Base-by-base conservation (phyloP, 2,888 invertebrate genomes). In the Agrotis exclamationis region DNA sequence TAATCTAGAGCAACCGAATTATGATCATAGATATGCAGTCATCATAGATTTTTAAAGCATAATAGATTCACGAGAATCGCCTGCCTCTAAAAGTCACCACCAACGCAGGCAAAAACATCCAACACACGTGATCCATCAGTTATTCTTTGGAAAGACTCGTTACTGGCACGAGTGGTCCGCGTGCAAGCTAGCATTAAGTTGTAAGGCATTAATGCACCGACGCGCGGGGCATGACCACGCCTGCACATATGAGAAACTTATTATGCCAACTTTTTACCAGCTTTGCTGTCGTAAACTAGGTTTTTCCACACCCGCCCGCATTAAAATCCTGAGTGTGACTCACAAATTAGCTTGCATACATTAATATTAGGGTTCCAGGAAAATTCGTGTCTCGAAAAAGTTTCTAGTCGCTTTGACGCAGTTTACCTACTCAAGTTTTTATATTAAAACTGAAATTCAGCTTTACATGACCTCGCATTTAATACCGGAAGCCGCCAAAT, bases 111-210 rank as follows among this genome's bases (percentile, higher is more conserved):
- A 80, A 44, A 73, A 80, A 70, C 62, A 39, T 18, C 39, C 18
- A 2, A 22, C 4, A 44, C 39, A 20, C 53, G 16, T 66, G 58
- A 63, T 67, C 48, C 69, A 54, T 80, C 64, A 63, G 22, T 45
- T 79, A 80, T 48, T 90, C 90, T 91, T 87, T 91, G 90, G 48
- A 73, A 57, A 72, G 70, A 83, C 89, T 92, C 89, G 89, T 90
- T 92, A 90, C 74, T 74, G 76, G 80, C 82, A 83, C 83, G 88
- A 92, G 92, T 89, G 88, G 91, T 77, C 89, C 83, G 91, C 88
- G 84, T 93, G 93, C 92, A 87, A 86, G 92, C 91, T 87, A 87
- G 93, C 94, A 94, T 94, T 93, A 94, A 94, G 92, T 93, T 92
- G 87, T 91, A 91, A 84, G 90, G 91, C 92, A 95, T 95, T 95